Evolutionary conservation across 1,140 invertebrate genomes (phyloP), one percentile per base, ranked within the genome.

Genomic region (Drosophila melanica): DNA sequence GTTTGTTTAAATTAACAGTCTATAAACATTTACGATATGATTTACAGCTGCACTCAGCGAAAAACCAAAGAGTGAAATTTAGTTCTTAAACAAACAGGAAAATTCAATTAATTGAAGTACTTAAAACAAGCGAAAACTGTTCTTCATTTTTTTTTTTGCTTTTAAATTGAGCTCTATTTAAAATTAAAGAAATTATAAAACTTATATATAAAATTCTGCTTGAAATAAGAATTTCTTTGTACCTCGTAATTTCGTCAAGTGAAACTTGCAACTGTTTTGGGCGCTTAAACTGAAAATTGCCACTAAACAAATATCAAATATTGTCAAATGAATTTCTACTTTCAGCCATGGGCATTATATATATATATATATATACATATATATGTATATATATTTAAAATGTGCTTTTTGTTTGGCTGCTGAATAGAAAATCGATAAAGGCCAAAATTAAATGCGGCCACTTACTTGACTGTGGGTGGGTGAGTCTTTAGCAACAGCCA

Each of bases 391-490:
- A 11, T 23, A 2, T 33, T 18, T 12, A 20, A 51, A 39, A 35
- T 54, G n/a, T 30, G 16, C 9, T 18, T 14, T 37, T 44, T 30
- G 54, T 45, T 8, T 41, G 35, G 55, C 41, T 30, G 44, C 14
- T 37, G 45, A 41, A 37, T 48, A 39, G 27, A 27, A 47, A 77
- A 77, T 77, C 75, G 59, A 77, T 77, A 69, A 58, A 64, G 53
- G 64, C 64, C 75, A 74, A 74, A 74, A 77, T 69, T 77, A 77
- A 74, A 77, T 69, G 20, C 30, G 47, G 57, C 48, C 35, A 50
- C 37, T 53, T 60, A 50, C 37, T 53, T 60, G 18, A 42, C 27
- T 39, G 57, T 10, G 27, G 3, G 23, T 4, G 23, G 1, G 23
- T 4, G 20, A 35, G 14, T 54, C n/a, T 42, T 44, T 57, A 41